Base-by-base conservation (phyloP, 2,888 invertebrate genomes). In the Chalcis sispes region DNA sequence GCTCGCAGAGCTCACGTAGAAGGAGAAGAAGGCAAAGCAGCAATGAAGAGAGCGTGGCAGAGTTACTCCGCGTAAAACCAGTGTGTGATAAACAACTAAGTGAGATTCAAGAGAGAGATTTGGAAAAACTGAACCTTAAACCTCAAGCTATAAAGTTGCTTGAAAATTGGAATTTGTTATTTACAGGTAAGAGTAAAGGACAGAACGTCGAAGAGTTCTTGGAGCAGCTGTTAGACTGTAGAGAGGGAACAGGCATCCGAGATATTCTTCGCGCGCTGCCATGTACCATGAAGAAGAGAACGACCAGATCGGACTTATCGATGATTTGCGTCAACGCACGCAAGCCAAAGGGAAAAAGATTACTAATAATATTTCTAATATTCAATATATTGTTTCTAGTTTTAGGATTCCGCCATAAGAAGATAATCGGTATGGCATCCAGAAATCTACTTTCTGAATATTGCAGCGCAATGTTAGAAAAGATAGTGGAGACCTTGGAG, bases 331-430 rank as follows among this genome's bases (percentile, higher is more conserved):
- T 1, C 15, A 7, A 15, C 20, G 67, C 2, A 69, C 69, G 1
- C 58, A 58, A 27, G 46, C 4, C 0, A 58, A 46, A 20, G 46
- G 58, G 0, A 48, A 69, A 18, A 54, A 59, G 18, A 69, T 69
- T 8, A 4, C 58, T 0, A 7, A 2, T 0, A 59, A 58, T 13
- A 27, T 69, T 0, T 13, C 29, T 1, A 58, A 29, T 13, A n/a
- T 69, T 2, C 0, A 20, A 1, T 23, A 29, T 15, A 58, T 69
- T 2, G 46, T 29, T 4, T 32, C 23, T 0, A 5, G 20, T 0
- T 29, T 69, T 2, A 23, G 23, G 32, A 10, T 0, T 7, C 46
- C 69, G 0, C 56, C 48, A 0, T 29, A 18, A 0, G 25, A 42
- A 13, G 18, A 15, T n/a, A 0, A 40, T 0, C 8, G 46, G 13